phyloP scores from a whole-genome alignment of 2,797 vertebrate species.

The Schizothorax lantsangensis region DNA sequence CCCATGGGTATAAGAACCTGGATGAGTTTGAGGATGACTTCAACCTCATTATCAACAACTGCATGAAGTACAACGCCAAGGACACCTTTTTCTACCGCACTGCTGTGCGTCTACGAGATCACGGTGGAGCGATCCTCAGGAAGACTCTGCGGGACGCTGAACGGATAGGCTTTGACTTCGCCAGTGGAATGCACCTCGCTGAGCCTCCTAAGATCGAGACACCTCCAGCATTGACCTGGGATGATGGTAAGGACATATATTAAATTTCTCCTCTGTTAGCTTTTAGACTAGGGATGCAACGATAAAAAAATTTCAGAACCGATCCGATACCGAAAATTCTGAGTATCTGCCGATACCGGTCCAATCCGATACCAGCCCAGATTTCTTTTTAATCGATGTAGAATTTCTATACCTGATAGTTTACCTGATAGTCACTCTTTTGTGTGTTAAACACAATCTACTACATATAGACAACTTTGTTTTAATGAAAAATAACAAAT shows the following conservation, averaged over 20 bases:
- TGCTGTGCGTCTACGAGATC: conserved; percentile 90
- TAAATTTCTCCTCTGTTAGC: neutral
- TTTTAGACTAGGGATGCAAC: neutral
- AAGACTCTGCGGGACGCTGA: conserved; percentile 87
- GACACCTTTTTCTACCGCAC: conserved; percentile 95
- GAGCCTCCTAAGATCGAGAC: conserved; percentile 84
- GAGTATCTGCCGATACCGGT: too few relatives aligned
- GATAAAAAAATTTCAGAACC: too few relatives aligned
- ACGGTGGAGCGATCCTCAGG: conserved; percentile 91
- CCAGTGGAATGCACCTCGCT: conserved; percentile 88
- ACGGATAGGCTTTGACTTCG: conserved; percentile 88
- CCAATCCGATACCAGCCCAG: too few relatives aligned
- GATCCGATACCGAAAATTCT: too few relatives aligned
- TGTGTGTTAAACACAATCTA: too few relatives aligned
- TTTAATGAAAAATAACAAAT: too few relatives aligned
- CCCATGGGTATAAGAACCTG: conserved; percentile 87
- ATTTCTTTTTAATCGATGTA: too few relatives aligned
- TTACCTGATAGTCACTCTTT: too few relatives aligned
- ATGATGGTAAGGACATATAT: conserved; percentile 83
- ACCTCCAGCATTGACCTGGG: conserved; percentile 88
- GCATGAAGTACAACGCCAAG: conserved; percentile 97
- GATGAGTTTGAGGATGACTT: conserved; percentile 94
- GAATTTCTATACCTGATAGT: too few relatives aligned
- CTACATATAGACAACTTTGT: too few relatives aligned
- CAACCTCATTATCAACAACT: conserved; percentile 93